Percentiles rank a stretch among this genome's conserved stretches.
Evolutionary conservation across 2,888 invertebrate species (phyloP).

Genomic region (Andrena fulva): DNA sequence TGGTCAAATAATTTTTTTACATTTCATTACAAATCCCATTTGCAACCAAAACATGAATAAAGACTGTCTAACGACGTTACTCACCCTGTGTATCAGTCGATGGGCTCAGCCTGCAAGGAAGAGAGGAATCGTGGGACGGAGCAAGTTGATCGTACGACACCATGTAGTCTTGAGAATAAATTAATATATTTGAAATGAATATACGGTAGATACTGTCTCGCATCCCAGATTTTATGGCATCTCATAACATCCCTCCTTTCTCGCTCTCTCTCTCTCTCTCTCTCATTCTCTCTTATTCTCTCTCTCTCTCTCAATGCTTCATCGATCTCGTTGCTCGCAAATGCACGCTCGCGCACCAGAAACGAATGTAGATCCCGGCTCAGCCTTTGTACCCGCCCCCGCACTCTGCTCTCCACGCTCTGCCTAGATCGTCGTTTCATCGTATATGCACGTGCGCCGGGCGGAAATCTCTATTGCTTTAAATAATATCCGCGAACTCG

Average conservation of each 20-base stretch:
- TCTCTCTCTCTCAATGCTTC: not conserved
- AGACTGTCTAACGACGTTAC: too few relatives aligned
- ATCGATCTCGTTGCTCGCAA: constrained; percentile 17
- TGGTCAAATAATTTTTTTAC: not conserved
- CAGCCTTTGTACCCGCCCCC: constrained; percentile 55
- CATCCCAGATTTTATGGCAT: constrained; percentile 80
- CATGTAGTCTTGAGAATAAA: constrained; percentile 83
- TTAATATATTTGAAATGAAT: constrained; percentile 84
- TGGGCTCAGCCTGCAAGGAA: not conserved
- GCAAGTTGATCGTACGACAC: constrained; percentile 37
- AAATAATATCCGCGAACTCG: constrained; percentile 80
- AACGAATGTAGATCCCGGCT: constrained; percentile 43
- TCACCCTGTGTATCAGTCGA: not conserved
- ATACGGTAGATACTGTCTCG: constrained; percentile 83
- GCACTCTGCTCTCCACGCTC: constrained; percentile 43
- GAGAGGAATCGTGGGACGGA: constrained; percentile 18
- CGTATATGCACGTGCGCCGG: constrained; percentile 67
- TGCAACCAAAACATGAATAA: not conserved
- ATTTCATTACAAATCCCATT: not conserved
- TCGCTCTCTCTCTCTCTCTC: constrained; percentile 13
- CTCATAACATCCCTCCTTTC: constrained; percentile 69
- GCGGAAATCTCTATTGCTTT: constrained; percentile 81
- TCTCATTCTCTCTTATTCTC: constrained; percentile 8
- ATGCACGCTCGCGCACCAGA: constrained; percentile 1
- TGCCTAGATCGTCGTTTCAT: constrained; percentile 38